Conservation (phyloP, 2,888 invertebrate species). For the Noctua pronuba region DNA sequence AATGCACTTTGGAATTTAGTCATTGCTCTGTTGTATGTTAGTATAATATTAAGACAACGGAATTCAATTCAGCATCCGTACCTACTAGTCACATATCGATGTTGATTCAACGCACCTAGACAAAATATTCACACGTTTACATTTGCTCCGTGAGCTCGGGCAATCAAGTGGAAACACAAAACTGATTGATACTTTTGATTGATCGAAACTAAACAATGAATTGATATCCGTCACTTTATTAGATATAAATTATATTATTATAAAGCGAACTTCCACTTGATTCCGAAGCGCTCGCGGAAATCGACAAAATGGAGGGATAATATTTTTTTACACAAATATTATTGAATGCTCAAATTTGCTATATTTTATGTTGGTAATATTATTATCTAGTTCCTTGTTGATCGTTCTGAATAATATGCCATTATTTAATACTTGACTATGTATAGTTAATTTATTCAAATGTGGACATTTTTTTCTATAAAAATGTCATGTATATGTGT, state of each 20-base stretch:
- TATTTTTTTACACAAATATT: conserved; percentile 88
- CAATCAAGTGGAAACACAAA: conserved; percentile 66
- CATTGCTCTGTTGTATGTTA: conserved; percentile 74
- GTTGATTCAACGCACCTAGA: conserved; percentile 71
- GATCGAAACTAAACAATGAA: conserved; percentile 69
- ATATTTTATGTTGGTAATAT: conserved; percentile 87
- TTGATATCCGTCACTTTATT: conserved; percentile 67
- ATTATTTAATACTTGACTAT: conserved; percentile 81
- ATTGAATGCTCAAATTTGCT: conserved; percentile 88
- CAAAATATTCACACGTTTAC: conserved; percentile 71
- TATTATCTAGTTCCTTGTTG: conserved; percentile 86
- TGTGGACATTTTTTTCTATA: conserved; percentile 78
- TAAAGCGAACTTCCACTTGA: conserved; percentile 67
- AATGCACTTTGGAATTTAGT: conserved; percentile 70
- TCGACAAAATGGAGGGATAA: conserved; percentile 80
- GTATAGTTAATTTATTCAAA: conserved; percentile 79
- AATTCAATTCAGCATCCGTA: conserved; percentile 79
- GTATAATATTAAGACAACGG: conserved; percentile 72
- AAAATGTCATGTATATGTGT: conserved; percentile 74
- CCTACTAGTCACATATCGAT: conserved; percentile 85
- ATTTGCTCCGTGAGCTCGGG: conserved; percentile 70
- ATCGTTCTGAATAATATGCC: conserved; percentile 78
- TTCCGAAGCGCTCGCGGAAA: conserved; percentile 73
- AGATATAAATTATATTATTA: conserved; percentile 62
- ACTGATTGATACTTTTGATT: conserved; percentile 60